Evolutionary conservation across 2,797 vertebrate genomes (phyloP), one percentile per base, ranked within the genome.

Genomic region (Staurois parvus): DNA sequence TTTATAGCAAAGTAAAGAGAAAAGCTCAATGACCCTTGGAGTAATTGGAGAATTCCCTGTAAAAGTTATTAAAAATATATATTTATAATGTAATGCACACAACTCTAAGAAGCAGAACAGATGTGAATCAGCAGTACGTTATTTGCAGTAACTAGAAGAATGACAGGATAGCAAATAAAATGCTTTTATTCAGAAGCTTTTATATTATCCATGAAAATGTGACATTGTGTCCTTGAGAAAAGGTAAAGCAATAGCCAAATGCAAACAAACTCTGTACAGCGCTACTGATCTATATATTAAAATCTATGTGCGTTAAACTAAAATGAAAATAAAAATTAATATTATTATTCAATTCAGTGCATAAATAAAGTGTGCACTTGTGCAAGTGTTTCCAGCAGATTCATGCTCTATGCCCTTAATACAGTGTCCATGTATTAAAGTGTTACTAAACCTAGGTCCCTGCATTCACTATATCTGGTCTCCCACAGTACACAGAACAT

Each of bases 1-100:
- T 72, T 40, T 26, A 34, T 28, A 48, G 34, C 32, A 75, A 82
- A 9, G 2, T 52, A 80, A n/a, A 48, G 30, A 59, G 0, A 40
- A 83, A 21, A 72, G 13, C 72, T n/a, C 72, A 64, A 48, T 72
- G 37, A 32, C 11, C 28, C 78, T 67, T 81, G 56, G 48, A 82
- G 73, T 85, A 81, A 59, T 72, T 59, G 19, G 3, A 12, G 52
- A 52, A 42, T 24, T 62, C 85, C 32, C 48, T 66, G 37, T 59
- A 77, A 12, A 19, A 52, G 11, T 69, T 21, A 30, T 80, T 24
- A 19, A 37, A 76, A 62, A 28, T 5, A 70, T 7, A 72, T 64
- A 75, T 66, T 52, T 79, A 34, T 37, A 66, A 79, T 83, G 8
- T 64, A 78, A 1, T 24, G 40, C 79, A 81, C 34, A 40, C 75